A percentile compares a stretch with the other conserved stretches of the same genome.
These are phyloP conservation scores for Anguilla obscura DNA, from an alignment of 2,797 vertebrate species.

Conservation along the genomic window DNA sequence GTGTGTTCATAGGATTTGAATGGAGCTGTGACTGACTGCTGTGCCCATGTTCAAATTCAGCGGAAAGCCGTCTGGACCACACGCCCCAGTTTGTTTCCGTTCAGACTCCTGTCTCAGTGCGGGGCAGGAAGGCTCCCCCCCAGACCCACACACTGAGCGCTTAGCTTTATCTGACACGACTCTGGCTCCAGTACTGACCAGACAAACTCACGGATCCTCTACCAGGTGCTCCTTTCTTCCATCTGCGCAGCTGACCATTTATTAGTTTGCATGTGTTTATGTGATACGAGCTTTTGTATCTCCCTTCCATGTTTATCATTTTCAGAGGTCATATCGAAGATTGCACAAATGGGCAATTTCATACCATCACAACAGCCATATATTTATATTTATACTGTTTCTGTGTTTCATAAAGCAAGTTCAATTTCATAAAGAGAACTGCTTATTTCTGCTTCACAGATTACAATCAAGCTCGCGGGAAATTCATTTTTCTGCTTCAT, in stretches of 20 bases:
- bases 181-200: not conserved
- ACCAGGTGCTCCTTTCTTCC: not conserved
- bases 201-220: not conserved
- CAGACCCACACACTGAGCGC: not conserved
- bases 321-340: not conserved
- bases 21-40: not conserved
- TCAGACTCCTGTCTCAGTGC: not conserved
- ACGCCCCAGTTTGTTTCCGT: not conserved
- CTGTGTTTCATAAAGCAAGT: not conserved
- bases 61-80: not conserved
- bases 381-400: not conserved
- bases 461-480: not conserved
- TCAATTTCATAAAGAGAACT: constrained; percentile 2
- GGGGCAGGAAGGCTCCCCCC: not conserved
- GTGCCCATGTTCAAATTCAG: not conserved
- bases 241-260: not conserved
- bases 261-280: not conserved
- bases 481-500: not conserved
- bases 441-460: constrained; percentile 6
- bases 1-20: not conserved
- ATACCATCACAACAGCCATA: not conserved
- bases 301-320: not conserved
- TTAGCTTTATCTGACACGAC: not conserved
- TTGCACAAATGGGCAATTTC: not conserved
- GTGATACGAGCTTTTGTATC: not conserved